phyloP scores from a whole-genome alignment of 2,888 invertebrate genomes.

The Azorinus chamasolen region DNA sequence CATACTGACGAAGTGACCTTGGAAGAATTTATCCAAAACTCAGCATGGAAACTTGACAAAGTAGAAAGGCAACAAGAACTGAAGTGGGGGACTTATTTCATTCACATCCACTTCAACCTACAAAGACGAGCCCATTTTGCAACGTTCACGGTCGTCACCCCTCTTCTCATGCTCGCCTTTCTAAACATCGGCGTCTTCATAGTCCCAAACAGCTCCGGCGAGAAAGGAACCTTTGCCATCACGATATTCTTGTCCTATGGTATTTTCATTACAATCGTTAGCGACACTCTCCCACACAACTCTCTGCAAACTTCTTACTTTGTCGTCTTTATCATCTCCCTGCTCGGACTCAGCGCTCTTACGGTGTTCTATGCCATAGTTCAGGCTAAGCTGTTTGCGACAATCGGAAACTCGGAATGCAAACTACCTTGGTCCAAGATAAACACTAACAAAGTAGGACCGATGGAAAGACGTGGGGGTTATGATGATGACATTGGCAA shows the following conservation, averaged over 20 bases:
- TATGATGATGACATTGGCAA: no score
- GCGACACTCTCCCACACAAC: conserved; percentile 30
- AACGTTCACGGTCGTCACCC: conserved; percentile 52
- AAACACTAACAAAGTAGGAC: no score
- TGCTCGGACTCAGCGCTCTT: conserved; percentile 16
- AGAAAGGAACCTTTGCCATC: conserved; percentile 34
- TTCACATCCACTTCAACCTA: conserved; percentile 41
- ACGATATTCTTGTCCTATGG: conserved; percentile 43
- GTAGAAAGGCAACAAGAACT: conserved; percentile 15
- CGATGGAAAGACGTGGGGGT: no score
- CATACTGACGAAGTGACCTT: conserved; percentile 29
- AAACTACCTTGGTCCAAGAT: no score
- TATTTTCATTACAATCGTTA: conserved; percentile 25
- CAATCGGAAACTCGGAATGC: no score
- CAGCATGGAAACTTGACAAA: conserved; percentile 42
- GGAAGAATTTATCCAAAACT: conserved; percentile 50
- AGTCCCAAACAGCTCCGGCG: conserved; percentile 33
- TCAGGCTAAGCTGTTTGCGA: conserved; percentile 12
- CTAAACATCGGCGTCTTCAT: conserved; percentile 35
- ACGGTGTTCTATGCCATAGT: conserved; percentile 21
- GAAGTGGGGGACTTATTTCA: conserved; percentile 32
- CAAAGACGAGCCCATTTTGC: conserved; percentile 52
- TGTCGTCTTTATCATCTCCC: conserved; percentile 17
- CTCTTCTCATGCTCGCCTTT: conserved; percentile 28
- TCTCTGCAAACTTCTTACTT: conserved; percentile 25